A percentile compares a stretch with the other conserved stretches of the same genome.
These are phyloP conservation scores for Malthinus seriepunctatus DNA, from an alignment of 2,888 invertebrate genomes.

Conservation along the genomic window DNA sequence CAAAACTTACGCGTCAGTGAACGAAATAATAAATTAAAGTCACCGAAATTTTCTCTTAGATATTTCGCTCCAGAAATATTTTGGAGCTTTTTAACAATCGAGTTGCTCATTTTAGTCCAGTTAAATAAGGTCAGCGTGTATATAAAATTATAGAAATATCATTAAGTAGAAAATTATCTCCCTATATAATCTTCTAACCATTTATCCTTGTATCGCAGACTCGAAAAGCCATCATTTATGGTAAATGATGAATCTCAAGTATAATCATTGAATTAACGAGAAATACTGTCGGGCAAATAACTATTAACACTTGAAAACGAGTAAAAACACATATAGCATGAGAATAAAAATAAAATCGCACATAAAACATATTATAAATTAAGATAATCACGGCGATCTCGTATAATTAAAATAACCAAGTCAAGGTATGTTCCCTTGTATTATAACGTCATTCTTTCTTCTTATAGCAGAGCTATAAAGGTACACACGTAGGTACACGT, in stretches of 20 bases:
- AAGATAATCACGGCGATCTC: constrained; percentile 20
- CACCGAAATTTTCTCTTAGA: too few relatives aligned
- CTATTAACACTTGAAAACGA: constrained; percentile 3
- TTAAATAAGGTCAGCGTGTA: too few relatives aligned
- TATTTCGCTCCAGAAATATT: too few relatives aligned
- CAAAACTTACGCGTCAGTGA: too few relatives aligned
- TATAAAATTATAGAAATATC: too few relatives aligned
- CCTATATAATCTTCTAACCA: background rate
- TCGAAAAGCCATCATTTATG: background rate
- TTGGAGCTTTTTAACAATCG: too few relatives aligned
- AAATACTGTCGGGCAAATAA: background rate
- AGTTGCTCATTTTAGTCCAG: too few relatives aligned
- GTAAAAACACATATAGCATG: background rate
- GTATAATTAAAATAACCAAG: constrained; percentile 24
- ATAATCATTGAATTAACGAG: background rate
- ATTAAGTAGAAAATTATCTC: too few relatives aligned
- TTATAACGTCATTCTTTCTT: constrained; percentile 7
- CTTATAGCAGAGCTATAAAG: too few relatives aligned
- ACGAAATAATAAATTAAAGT: too few relatives aligned
- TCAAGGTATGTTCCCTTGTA: constrained; percentile 14
- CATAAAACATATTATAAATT: constrained; percentile 21
- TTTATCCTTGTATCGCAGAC: background rate
- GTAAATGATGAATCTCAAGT: background rate
- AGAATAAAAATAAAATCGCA: constrained; percentile 18
- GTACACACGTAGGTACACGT: too few relatives aligned